A percentile compares a stretch with the other conserved stretches of the same genome.
Evolutionary conservation across 2,797 vertebrate genomes (phyloP).

Genomic region (Phoxinus dragarum): DNA sequence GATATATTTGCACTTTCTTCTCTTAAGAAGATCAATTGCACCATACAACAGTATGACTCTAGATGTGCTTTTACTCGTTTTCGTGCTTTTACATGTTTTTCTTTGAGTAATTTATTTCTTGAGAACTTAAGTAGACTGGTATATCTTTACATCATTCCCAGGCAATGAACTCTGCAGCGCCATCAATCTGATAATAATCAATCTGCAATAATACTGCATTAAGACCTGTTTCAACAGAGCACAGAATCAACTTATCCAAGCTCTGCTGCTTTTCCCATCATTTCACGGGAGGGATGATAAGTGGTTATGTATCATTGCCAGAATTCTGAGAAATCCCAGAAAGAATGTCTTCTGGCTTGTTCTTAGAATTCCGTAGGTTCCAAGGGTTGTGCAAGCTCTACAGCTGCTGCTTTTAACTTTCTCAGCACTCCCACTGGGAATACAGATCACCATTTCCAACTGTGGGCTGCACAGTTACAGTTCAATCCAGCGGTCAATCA

Average conservation of each 20-base stretch:
- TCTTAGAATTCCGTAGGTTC: neutral
- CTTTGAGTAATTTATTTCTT: neutral
- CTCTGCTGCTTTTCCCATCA: neutral
- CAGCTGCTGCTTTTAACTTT: slow-evolving; percentile 5
- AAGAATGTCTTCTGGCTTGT: slow-evolving; percentile 19
- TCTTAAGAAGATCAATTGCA: neutral
- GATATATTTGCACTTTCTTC: neutral
- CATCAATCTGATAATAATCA: neutral
- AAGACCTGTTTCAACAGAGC: neutral
- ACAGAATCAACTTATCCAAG: neutral
- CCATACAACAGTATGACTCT: neutral
- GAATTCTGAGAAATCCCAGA: slow-evolving; percentile 17
- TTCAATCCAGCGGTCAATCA: neutral
- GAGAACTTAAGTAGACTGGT: neutral
- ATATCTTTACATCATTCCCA: neutral
- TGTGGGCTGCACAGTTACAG: neutral
- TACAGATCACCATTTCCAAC: neutral
- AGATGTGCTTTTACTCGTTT: neutral
- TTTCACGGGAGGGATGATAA: neutral
- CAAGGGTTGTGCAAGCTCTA: slow-evolving; percentile 25
- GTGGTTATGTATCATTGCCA: neutral
- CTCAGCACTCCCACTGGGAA: slow-evolving; percentile 22
- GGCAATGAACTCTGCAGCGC: slow-evolving; percentile 19
- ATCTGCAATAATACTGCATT: neutral
- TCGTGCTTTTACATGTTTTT: neutral